Evolutionary conservation across 1,140 invertebrate species (phyloP), one percentile per base, ranked within the genome.

Genomic region (Papilio dardanus): DNA sequence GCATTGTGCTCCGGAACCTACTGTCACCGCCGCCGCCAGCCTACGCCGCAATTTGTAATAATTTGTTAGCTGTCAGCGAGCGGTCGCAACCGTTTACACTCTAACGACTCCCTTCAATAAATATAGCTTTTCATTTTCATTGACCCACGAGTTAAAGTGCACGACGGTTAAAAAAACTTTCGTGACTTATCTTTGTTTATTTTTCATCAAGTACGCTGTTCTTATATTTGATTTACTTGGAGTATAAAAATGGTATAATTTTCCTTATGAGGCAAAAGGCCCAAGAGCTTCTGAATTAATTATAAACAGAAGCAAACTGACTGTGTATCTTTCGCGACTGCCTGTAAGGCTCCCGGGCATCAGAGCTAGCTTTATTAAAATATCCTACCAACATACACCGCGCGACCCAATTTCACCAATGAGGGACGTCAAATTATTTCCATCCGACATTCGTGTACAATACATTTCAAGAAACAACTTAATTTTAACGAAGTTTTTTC

Each of bases 31-130:
- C 21, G 54, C 46, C 71, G 54, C 75, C 73, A 37, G 67, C 31
- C 24, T 58, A 69, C 73, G 76, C 54, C 76, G 74, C 79, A 74
- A 85, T 85, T 85, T 85, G 84, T 85, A 82, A 82, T 79, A 83
- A 83, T 83, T 81, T 85, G 82, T 79, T 80, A 78, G 71, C 74
- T 42, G 69, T 78, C 46, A 35, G 58, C 67, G 68, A 42, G 58
- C 42, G 46, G 42, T 74, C 67, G 76, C 42, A 67, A 71, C 73
- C 58, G 68, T 77, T 40, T 69, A 35, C 33, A 67, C 65, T 69
- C 67, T 69, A 69, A 40, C 67, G 35, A 24, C 35, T 42, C 67
- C 67, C 19, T 40, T 69, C 35, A 40, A 35, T 69, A 69, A 69
- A 69, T 69, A 69, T 35, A 40, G 8, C 35, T 37, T 69, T 69